Base-by-base conservation (phyloP, 1,140 invertebrate species). In the Caenorhabditis inopinata region DNA sequence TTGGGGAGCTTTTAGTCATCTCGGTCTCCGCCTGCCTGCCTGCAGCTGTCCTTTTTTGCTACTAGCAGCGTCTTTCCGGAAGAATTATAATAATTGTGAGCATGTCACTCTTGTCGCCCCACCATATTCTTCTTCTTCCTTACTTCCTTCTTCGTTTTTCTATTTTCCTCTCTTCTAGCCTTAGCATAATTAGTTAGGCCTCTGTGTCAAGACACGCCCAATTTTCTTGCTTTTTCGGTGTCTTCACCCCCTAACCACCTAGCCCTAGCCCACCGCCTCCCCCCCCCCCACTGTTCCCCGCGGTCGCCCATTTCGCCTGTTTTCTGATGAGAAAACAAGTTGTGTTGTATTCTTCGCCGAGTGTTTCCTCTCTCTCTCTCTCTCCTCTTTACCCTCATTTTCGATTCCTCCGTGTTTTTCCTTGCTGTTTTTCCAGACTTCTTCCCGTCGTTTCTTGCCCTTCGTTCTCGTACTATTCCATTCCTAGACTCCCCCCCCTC, bases 141-240 rank as follows among this genome's bases (percentile, higher is more conserved):
- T 32, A n/a, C n/a, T n/a, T n/a, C n/a, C n/a, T 58, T 29, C 51
- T 25, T 25, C 49, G 6, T 25, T 23, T 58, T n/a, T 32, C 38
- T 42, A 29, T 68, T 9, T 27, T 68, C 38, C 49, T 53, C 23
- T 27, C 32, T 32, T 38, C 58, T 38, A 68, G 58, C 58, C 38
- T 68, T 68, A 68, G 58, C 58, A 68, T 68, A 68, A 68, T 68
- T 68, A 68, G 58, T 68, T 68, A 68, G 58, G 58, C 58, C 32
- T 68, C 58, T 68, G 14, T 42, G 58, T 11, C 58, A 68, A 38
- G 32, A n/a, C 58, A 68, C 58, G 58, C 58, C 58, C 58, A 38
- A 29, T 68, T 42, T 68, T 68, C 58, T 42, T 68, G n/a, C n/a
- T n/a, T n/a, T n/a, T n/a, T n/a, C n/a, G n/a, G n/a, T n/a, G n/a